phyloP scores from a whole-genome alignment of 2,797 vertebrate species.

The Sebastes cheni region DNA sequence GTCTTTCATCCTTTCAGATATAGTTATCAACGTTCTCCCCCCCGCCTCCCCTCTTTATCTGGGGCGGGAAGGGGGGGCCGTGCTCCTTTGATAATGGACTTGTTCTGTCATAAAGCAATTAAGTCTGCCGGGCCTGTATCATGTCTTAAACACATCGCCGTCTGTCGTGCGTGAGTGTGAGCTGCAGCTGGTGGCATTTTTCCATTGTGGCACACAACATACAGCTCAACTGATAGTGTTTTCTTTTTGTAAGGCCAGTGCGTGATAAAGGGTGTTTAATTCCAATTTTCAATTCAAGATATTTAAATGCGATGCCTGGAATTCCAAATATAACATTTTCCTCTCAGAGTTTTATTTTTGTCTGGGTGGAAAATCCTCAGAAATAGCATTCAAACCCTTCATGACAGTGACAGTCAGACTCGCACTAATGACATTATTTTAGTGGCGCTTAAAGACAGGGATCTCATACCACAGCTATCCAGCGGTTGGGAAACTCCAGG shows the following conservation, averaged over 20 bases:
- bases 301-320: not conserved
- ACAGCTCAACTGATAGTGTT: not conserved
- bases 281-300: not conserved
- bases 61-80: not conserved
- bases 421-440: slow-evolving; percentile 31
- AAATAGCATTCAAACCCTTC: slow-evolving; percentile 14
- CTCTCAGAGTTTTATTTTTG: not conserved
- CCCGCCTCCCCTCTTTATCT: slow-evolving; percentile 35
- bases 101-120: slow-evolving; percentile 69
- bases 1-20: slow-evolving; percentile 53
- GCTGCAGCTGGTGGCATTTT: slow-evolving; percentile 42
- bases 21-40: slow-evolving; percentile 47
- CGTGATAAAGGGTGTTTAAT: not conserved
- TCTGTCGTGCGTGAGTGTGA: not conserved
- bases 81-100: slow-evolving; percentile 56
- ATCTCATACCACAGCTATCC: slow-evolving; percentile 26
- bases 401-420: slow-evolving; percentile 16
- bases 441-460: slow-evolving; percentile 9
- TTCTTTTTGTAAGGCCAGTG: not conserved
- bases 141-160: slow-evolving; percentile 28
- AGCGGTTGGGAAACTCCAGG: slow-evolving; percentile 32
- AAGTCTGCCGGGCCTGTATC: slow-evolving; percentile 37
- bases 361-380: not conserved
- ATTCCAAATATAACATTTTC: not conserved
- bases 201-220: not conserved